Conservation (phyloP, 1,140 invertebrate genomes). For the Pogonomyrmex californicus region DNA sequence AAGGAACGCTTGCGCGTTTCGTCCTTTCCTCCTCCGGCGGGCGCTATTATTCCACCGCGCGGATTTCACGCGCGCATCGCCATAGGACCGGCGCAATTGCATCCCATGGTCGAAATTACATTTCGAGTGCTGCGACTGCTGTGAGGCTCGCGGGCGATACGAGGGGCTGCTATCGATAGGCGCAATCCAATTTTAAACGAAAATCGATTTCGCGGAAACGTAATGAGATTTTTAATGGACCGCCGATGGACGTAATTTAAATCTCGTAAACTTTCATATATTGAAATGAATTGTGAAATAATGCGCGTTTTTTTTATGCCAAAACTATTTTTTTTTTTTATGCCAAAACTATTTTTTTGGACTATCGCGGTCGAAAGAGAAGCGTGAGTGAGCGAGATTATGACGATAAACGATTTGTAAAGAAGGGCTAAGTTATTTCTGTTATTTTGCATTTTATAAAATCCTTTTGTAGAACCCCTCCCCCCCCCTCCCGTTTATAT, state of each 20-base stretch:
- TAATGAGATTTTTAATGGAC: conserved; percentile 58
- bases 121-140: conserved; percentile 46
- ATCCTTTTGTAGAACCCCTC: not conserved
- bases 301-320: not conserved
- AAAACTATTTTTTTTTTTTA: not conserved
- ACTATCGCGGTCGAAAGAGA: not conserved
- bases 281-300: not conserved
- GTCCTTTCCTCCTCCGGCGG: conserved; percentile 55
- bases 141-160: conserved; percentile 20
- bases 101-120: conserved; percentile 51
- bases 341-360: not conserved
- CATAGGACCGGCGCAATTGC: conserved; percentile 48
- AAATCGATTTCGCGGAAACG: conserved; percentile 17
- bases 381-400: not conserved
- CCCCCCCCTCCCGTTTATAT: not conserved
- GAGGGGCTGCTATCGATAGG: conserved; percentile 35
- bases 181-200: conserved; percentile 33
- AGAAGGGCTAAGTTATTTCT: not conserved
- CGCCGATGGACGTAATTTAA: not conserved
- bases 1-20: conserved; percentile 73
- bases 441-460: not conserved
- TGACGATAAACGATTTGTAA: conserved; percentile 1
- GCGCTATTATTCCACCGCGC: conserved; percentile 64
- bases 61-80: conserved; percentile 52
- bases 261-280: not conserved